Evolutionary conservation across 2,888 invertebrate genomes (phyloP), one percentile per base, ranked within the genome.

Genomic region (Camptogramma bilineatum): DNA sequence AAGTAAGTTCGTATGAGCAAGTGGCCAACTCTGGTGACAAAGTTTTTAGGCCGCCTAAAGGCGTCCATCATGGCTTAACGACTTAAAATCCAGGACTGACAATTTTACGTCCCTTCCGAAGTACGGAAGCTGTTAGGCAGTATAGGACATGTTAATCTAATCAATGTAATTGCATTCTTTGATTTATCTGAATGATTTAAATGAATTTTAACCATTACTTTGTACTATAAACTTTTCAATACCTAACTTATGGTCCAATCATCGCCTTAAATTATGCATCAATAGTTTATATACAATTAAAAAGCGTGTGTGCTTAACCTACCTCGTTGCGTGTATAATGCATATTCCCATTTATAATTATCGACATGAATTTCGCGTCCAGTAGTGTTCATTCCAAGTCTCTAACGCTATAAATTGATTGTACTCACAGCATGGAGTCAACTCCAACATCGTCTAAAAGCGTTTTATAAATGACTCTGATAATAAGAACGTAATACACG

Each of bases 381-480:
- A 62, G 66, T 50, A 55, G 54, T 66, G 57, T 39, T 8, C 51
- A 28, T 8, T 58, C 53, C 57, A 52, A 57, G 70, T 62, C 68
- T 80, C 76, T 69, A 80, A 78, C 76, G 79, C 83, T 78, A 88
- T 88, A 88, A 91, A 91, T 90, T 90, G 89, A 90, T 90, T 88
- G 88, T 85, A 78, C 71, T 74, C 89, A 31, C 90, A 84, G 88
- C 87, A 76, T 85, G 90, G 73, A 63, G 84, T 78, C 87, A 84
- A 83, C 79, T 81, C 83, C 81, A 76, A 73, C 79, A 82, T 81
- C 76, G 77, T 83, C 86, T 85, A 88, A 85, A 84, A 84, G 84
- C 82, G 81, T 77, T 83, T 87, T 85, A 87, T 84, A 83, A 82
- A 85, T 81, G 81, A 73, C 70, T 76, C 73, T 73, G 72, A 75